A percentile compares a stretch with the other conserved stretches of the same genome.
These are phyloP conservation scores for Leptopilina boulardi DNA, from an alignment of 1,140 invertebrate genomes.

Conservation along the genomic window DNA sequence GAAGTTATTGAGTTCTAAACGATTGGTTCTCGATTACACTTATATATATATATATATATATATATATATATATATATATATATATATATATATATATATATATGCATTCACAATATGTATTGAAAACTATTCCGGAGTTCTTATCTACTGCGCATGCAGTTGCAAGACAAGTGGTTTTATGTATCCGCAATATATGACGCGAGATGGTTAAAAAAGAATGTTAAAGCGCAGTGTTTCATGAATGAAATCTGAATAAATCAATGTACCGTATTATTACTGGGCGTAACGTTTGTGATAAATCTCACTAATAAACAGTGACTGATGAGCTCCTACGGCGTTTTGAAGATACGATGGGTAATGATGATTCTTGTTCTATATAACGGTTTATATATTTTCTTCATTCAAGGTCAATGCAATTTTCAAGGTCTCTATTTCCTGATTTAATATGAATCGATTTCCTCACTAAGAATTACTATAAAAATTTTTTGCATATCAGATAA, in stretches of 20 bases:
- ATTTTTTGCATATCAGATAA: too few relatives aligned
- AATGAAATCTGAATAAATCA: constrained; percentile 63
- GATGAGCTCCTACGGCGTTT: constrained; percentile 15
- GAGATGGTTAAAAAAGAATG: not conserved
- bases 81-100: not conserved
- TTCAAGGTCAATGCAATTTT: constrained; percentile 15
- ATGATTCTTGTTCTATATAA: not conserved
- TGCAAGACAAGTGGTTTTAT: not conserved
- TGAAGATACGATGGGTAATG: not conserved
- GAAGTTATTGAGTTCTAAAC: constrained; percentile 61
- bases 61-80: not conserved
- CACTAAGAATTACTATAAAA: too few relatives aligned
- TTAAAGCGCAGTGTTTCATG: constrained; percentile 55
- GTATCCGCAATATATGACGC: not conserved
- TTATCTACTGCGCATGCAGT: not conserved
- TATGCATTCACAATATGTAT: too few relatives aligned
- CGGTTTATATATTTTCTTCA: not conserved
- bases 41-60: not conserved
- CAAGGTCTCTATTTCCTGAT: not conserved
- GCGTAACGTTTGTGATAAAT: constrained; percentile 48
- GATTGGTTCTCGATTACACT: constrained; percentile 38
- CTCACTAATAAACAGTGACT: constrained; percentile 51
- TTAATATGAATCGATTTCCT: too few relatives aligned
- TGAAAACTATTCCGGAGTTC: not conserved
- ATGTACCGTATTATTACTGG: constrained; percentile 49